phyloP scores from a whole-genome alignment of 2,113 vertebrate species.

The Lepus americanus region DNA sequence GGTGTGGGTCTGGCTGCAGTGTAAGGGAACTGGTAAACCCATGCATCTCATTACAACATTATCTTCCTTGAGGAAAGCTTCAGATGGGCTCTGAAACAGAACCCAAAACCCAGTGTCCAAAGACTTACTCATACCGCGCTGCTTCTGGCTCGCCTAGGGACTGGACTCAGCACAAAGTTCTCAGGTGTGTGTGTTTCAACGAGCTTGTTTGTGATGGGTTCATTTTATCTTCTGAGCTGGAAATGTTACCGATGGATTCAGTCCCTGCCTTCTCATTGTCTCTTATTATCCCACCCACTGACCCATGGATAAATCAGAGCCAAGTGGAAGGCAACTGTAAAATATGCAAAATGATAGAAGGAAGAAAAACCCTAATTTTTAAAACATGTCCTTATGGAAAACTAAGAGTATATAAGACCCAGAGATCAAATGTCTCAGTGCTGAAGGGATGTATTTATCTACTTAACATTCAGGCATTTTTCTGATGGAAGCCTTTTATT shows the following conservation, averaged over 20 bases:
- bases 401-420: conserved; percentile 65
- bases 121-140: not conserved
- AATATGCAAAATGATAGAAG: conserved; percentile 62
- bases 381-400: conserved; percentile 61
- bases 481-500: conserved; percentile 54
- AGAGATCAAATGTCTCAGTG: conserved; percentile 61
- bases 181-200: not conserved
- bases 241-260: not conserved
- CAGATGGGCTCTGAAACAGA: not conserved
- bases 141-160: not conserved
- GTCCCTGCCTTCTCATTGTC: not conserved
- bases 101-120: not conserved
- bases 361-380: conserved; percentile 70
- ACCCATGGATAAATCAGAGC: conserved; percentile 65
- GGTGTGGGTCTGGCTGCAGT: too few relatives aligned
- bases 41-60: not conserved
- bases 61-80: conserved; percentile 42
- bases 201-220: not conserved
- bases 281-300: not conserved
- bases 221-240: not conserved
- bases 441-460: conserved; percentile 68
- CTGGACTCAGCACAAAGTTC: not conserved
- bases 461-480: conserved; percentile 65
- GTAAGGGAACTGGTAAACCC: not conserved
- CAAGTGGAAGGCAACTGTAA: conserved; percentile 73